Evolutionary conservation across 2,797 vertebrate genomes (phyloP), one percentile per base, ranked within the genome.

Genomic region (Onychomys torridus): DNA sequence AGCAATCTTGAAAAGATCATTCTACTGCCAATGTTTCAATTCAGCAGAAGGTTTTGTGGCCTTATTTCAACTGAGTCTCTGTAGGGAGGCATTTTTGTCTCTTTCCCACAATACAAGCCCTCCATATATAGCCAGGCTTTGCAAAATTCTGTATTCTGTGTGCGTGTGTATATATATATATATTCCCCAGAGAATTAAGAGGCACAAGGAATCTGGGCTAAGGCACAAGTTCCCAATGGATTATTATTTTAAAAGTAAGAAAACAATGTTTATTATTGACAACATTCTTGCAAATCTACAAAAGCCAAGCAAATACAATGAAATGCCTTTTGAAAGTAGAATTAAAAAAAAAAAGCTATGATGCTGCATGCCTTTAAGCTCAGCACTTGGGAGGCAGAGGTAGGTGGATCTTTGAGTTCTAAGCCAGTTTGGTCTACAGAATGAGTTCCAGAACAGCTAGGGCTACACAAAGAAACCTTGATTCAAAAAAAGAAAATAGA

Each of bases 231-330:
- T 77, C 21, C 25, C 52, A 65, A 65, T 14, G 2, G 2, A 71
- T 78, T 37, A 76, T 95, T 69, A 65, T 93, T 95, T 93, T 87
- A 25, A 89, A 94, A 96, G 91, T 46, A 61, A 93, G 65, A 73
- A 96, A 52, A 71, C 79, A 25, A 10, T 91, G 8, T 96, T 93
- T 92, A 82, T 57, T 90, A 29, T 78, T 19, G 8, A 73, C 40
- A 85, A 40, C 77, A 19, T 85, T n/a, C 49, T 19, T 90, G 2
- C 88, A 75, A 69, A 75, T 32, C 9, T 94, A 75, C 89, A 90
- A 85, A 90, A 46, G 13, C 13, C 12, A 52, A 52, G 52, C 83
- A 55, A 94, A 93, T 93, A 87, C 83, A 76, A 27, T 76, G 52
- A 89, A 91, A 71, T 75, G 17, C 19, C 61, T 71, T 61, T 91